Evolutionary conservation across 1,140 invertebrate genomes (phyloP), one percentile per base, ranked within the genome.

Genomic region (Sycophila sp.): DNA sequence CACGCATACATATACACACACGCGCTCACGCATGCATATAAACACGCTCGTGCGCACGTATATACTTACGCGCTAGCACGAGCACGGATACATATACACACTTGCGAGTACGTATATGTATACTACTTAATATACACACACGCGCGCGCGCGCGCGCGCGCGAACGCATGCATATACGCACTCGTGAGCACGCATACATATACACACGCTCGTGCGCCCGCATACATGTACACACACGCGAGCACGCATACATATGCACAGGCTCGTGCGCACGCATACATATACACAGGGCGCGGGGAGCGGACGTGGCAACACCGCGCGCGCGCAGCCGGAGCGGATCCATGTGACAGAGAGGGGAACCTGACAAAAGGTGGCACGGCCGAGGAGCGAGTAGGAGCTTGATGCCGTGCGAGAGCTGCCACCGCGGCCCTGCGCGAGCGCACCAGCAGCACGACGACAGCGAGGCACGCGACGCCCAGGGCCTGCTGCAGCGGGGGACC

Each of bases 341-440:
- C 84, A 85, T 86, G 84, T 84, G 84, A 84, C 83, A 81, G 81
- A 83, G 82, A 83, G 81, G 79, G 11, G 80, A 83, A 78, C 81
- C 81, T 83, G 82, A 85, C 83, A 84, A 71, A 60, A 58, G 49
- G 71, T 56, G 58, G 71, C 71, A 69, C 69, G 66, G 66, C 65
- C 62, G 67, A 62, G 70, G 80, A 79, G 79, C 79, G 65, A 70
- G 67, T 49, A 71, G 68, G 79, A 71, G 75, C 70, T 72, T 47
- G 24, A 22, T 47, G 42, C 24, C 19, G 73, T 67, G 68, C 38
- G 69, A 68, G 71, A 71, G 15, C 11, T 17, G 30, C n/a, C 15
- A 62, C 15, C 36, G 63, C 24, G 24, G n/a, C 34, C n/a, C 47
- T 42, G 72, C 67, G 75, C 75, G 78, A 80, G 76, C 8, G 45